Evolutionary conservation across 2,888 invertebrate genomes (phyloP).

Genomic region (Acanthoscelides obtectus): DNA sequence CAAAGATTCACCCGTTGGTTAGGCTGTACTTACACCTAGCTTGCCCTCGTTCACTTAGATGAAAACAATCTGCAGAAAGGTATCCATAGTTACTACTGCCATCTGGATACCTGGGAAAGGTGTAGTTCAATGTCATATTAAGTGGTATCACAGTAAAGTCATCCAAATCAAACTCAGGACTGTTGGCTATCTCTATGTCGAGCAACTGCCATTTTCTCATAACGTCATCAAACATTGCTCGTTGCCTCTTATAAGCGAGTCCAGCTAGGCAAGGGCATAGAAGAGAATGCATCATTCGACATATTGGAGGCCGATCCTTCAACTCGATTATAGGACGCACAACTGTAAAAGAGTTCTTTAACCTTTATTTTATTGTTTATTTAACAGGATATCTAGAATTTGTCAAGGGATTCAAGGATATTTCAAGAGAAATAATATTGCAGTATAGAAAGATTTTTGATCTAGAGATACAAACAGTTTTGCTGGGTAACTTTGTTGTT

Average conservation of each 20-base stretch:
- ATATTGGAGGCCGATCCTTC: conserved; percentile 1
- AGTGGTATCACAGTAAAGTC: conserved; percentile 58
- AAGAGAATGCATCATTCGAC: conserved; percentile 15
- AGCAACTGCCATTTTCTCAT: conserved; percentile 53
- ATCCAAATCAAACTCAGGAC: conserved; percentile 48
- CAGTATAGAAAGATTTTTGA: too few species aligned
- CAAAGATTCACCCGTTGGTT: conserved; percentile 4
- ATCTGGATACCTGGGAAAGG: conserved; percentile 44
- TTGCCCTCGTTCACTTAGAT: conserved; percentile 57
- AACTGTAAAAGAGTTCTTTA: too few species aligned
- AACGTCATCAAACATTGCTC: conserved; percentile 44
- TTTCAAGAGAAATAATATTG: too few species aligned
- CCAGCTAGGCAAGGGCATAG: conserved; percentile 52
- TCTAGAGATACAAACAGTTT: too few species aligned
- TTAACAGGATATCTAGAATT: too few species aligned
- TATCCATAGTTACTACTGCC: conserved; percentile 51
- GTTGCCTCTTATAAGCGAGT: conserved; percentile 31
- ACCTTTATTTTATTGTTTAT: too few species aligned
- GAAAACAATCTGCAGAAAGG: conserved; percentile 60
- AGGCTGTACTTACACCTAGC: conserved; percentile 48
- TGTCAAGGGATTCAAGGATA: too few species aligned
- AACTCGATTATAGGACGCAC: background rate
- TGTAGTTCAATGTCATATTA: conserved; percentile 47
- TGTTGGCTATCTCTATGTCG: conserved; percentile 50
- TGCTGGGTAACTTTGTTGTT: too few species aligned